Conservation (phyloP, 1,140 invertebrate genomes). For the Drosophila triauraria region DNA sequence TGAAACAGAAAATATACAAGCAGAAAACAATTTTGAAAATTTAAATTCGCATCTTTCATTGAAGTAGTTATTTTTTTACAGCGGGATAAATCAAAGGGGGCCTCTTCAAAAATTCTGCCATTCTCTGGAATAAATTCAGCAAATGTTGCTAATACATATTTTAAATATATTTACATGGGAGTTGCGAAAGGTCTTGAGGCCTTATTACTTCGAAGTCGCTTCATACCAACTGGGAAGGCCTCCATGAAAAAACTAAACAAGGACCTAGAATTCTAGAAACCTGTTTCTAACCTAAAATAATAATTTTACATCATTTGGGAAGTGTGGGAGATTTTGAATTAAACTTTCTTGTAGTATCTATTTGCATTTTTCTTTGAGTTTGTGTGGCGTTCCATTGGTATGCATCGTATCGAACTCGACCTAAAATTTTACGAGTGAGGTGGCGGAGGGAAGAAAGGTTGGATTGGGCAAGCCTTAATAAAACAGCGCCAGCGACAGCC, state of each 20-base stretch:
- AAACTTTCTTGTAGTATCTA: constrained; percentile 26
- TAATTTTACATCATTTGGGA: not conserved
- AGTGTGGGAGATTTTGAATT: not conserved
- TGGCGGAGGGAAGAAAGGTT: constrained; percentile 14
- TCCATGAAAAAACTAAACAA: not conserved
- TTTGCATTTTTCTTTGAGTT: constrained; percentile 27
- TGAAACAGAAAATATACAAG: constrained; percentile 56
- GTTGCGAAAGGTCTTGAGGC: too few species aligned
- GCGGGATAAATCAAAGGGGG: not conserved
- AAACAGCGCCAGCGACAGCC: constrained; percentile 50
- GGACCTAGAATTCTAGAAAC: not conserved
- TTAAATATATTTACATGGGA: too few species aligned
- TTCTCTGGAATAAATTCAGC: too few species aligned
- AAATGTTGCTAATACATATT: too few species aligned
- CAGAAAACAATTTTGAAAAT: constrained; percentile 52
- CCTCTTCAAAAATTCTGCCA: not conserved
- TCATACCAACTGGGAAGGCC: too few species aligned
- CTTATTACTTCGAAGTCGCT: not conserved
- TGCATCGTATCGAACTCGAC: constrained; percentile 23
- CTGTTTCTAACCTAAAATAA: not conserved
- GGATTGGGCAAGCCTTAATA: constrained; percentile 56
- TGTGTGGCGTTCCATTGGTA: constrained; percentile 43
- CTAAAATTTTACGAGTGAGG: constrained; percentile 57
- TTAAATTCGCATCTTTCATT: constrained; percentile 36
- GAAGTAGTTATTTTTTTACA: not conserved